A percentile compares a stretch with the other conserved stretches of the same genome.
These are phyloP conservation scores for Brotula barbata DNA, from an alignment of 2,797 vertebrate species.

Conservation along the genomic window DNA sequence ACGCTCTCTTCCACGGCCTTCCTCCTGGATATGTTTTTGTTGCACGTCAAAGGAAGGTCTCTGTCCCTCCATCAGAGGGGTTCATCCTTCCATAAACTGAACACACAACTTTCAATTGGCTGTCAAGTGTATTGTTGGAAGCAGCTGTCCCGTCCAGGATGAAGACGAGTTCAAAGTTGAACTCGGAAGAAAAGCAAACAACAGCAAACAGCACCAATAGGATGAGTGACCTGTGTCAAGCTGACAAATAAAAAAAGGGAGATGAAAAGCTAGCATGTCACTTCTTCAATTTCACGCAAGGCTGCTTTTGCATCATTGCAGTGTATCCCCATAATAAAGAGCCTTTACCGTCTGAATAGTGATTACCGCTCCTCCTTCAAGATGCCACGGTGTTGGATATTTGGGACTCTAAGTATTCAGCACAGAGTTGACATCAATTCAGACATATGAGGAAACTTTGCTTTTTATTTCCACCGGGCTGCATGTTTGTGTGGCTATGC, in stretches of 20 bases:
- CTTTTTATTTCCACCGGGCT: conserved; percentile 10
- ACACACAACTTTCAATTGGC: conserved; percentile 46
- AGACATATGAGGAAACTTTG: conserved; percentile 33
- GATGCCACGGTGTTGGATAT: conserved; percentile 40
- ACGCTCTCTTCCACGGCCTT: conserved; percentile 69
- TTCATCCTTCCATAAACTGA: conserved; percentile 44
- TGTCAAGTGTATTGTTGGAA: conserved; percentile 41
- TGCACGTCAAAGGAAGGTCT: conserved; percentile 62
- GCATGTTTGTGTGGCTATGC: conserved; percentile 13
- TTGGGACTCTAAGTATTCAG: conserved; percentile 40
- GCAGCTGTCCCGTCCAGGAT: conserved; percentile 35
- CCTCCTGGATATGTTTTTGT: conserved; percentile 69
- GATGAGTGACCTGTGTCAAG: conserved; percentile 63
- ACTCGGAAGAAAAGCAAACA: conserved; percentile 45
- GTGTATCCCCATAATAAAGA: conserved; percentile 77
- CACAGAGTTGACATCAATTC: conserved; percentile 43
- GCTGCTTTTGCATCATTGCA: conserved; percentile 75
- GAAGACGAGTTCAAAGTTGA: conserved; percentile 43
- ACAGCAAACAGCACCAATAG: conserved; percentile 56
- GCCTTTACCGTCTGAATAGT: conserved; percentile 72
- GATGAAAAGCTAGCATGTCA: conserved; percentile 77
- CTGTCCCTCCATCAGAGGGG: conserved; percentile 55
- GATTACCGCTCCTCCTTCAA: conserved; percentile 62
- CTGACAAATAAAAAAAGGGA: conserved; percentile 69
- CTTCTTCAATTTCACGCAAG: conserved; percentile 84